Evolutionary conservation across 2,888 invertebrate genomes (phyloP), one percentile per base, ranked within the genome.

Genomic region (Sipha maydis): DNA sequence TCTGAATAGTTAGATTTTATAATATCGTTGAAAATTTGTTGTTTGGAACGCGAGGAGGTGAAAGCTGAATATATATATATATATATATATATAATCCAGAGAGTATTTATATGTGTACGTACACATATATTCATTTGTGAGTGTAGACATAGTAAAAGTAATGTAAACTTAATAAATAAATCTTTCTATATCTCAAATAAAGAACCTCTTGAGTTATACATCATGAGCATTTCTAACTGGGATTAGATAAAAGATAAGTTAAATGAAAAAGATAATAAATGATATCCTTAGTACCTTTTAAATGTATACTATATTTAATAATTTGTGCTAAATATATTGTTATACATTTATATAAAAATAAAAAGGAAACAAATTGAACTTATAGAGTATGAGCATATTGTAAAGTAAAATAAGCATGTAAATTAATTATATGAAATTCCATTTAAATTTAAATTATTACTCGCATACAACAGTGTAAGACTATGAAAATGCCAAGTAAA

Each of bases 221-320:
- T 78, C 21, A 34, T 48, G 69, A 85, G 85, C 67, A 69, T 69
- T 41, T 31, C 31, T 76, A 21, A 28, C 56, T 31, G 69, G 34
- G 85, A 85, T 85, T 78, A 85, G 77, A 78, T 48, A 69, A 69
- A 69, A n/a, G 85, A 85, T 69, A 54, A 85, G 77, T 85, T 54
- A 69, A 85, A 85, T 85, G 48, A 85, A 78, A 85, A 85, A 83
- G 71, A 71, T 48, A 41, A 85, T 85, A 85, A 85, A 85, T 67
- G 14, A 3, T 28, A 31, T 76, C 54, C 21, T 54, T 56, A 77
- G 11, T 5, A 48, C 8, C 0, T 8, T 67, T 28, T 69, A 28
- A 69, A 71, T 71, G 31, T 28, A 71, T 17, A 71, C 0, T 31
- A 69, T 14, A 31, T 71, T 61, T 67, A 67, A 69, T 31, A 71